phyloP scores from a whole-genome alignment of 2,797 vertebrate species.

The Sebastes kiyomatsui region DNA sequence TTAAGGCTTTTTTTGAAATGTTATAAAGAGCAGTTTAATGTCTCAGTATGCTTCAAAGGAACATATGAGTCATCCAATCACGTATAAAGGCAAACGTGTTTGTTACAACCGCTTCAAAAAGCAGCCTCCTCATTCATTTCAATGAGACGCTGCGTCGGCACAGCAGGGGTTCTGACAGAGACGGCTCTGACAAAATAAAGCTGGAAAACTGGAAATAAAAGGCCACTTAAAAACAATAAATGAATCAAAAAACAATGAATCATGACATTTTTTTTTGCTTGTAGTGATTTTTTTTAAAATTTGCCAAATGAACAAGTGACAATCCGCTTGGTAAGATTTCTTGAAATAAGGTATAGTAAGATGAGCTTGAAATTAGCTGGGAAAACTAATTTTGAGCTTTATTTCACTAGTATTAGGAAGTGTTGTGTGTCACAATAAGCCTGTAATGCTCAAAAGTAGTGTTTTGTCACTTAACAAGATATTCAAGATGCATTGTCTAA shows the following conservation, averaged over 20 bases:
- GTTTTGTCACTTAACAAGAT: background rate
- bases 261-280: background rate
- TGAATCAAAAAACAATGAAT: background rate
- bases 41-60: background rate
- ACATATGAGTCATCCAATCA: background rate
- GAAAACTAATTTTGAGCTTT: background rate
- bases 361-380: background rate
- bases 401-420: background rate
- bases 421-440: background rate
- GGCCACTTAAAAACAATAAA: too few relatives aligned
- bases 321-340: rapidly evolving
- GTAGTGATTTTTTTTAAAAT: too few relatives aligned
- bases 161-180: background rate
- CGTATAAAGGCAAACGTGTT: background rate
- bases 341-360: background rate
- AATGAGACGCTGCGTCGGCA: background rate
- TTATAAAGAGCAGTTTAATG: background rate
- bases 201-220: too few relatives aligned
- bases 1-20: background rate
- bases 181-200: background rate
- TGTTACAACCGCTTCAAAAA: background rate
- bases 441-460: background rate
- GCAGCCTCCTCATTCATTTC: background rate
- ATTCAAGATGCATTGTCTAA: background rate
- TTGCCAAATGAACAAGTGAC: too few relatives aligned